phyloP scores from a whole-genome alignment of 1,140 invertebrate species.

The Melitaea cinxia region DNA sequence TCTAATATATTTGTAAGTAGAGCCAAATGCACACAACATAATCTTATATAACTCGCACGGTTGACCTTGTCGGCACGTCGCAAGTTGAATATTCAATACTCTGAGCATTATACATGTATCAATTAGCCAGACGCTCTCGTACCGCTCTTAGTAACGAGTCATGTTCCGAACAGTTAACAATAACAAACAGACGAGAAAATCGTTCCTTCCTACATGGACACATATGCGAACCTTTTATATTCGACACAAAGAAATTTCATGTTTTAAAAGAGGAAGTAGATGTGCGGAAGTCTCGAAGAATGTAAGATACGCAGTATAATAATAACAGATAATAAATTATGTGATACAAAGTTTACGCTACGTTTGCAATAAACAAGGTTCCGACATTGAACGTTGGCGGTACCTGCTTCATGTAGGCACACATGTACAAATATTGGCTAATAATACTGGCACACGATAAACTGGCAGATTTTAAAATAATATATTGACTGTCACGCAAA shows the following conservation, averaged over 20 bases:
- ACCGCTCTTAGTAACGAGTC: neutral
- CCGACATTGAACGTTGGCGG: neutral
- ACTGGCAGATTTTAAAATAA: constrained; percentile 2
- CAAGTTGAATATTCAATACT: constrained; percentile 24
- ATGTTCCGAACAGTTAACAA: neutral
- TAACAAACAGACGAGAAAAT: neutral
- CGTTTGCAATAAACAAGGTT: neutral
- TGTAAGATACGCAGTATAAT: neutral
- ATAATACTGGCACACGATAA: constrained; percentile 26
- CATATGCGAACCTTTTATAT: constrained; percentile 4
- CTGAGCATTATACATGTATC: constrained; percentile 16
- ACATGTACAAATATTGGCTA: neutral
- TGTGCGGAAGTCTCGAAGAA: constrained; percentile 7
- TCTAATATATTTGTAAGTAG: constrained; percentile 7
- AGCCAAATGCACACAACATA: constrained; percentile 17
- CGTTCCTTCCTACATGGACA: constrained; percentile 1
- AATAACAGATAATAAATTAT: neutral
- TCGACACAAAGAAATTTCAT: neutral
- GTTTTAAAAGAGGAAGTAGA: constrained; percentile 4
- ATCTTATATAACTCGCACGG: constrained; percentile 11
- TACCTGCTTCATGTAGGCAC: neutral
- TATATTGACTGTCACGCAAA: constrained; percentile 22
- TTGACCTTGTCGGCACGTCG: constrained; percentile 12
- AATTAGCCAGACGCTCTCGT: constrained; percentile 20
- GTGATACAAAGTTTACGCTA: neutral